These are phyloP conservation scores for Melipona bicolor DNA, from an alignment of 2,888 invertebrate genomes.

Conservation along the genomic window DNA sequence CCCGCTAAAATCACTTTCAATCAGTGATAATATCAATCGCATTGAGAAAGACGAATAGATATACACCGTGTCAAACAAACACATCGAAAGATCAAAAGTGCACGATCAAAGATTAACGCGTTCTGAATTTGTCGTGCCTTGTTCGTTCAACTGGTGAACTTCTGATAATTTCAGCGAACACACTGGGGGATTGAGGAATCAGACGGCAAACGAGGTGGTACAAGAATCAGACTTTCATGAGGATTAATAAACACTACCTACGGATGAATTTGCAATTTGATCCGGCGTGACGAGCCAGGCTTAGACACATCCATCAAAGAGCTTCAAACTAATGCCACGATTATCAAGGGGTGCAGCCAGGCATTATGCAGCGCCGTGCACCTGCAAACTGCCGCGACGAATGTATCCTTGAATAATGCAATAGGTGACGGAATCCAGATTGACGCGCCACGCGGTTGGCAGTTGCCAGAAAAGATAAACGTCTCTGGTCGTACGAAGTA, in stretches of 20 bases:
- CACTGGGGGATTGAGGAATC: background rate
- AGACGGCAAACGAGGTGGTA: background rate
- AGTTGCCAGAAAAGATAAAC: background rate
- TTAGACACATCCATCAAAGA: slow-evolving; percentile 11
- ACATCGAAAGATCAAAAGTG: too few species aligned
- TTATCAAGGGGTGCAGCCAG: slow-evolving; percentile 22
- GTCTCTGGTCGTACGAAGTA: slow-evolving; percentile 30
- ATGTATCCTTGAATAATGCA: slow-evolving; percentile 79
- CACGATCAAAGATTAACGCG: too few species aligned
- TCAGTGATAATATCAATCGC: too few species aligned
- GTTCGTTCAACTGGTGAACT: too few species aligned
- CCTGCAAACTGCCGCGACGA: slow-evolving; percentile 69
- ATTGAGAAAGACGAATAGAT: too few species aligned
- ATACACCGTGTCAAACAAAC: too few species aligned
- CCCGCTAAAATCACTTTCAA: too few species aligned
- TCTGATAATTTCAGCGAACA: too few species aligned
- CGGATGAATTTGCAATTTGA: slow-evolving; percentile 28
- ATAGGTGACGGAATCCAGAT: slow-evolving; percentile 65
- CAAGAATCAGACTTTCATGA: slow-evolving; percentile 65
- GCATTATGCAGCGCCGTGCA: slow-evolving; percentile 44
- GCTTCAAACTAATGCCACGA: slow-evolving; percentile 8
- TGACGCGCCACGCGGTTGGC: slow-evolving; percentile 65
- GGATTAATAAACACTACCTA: slow-evolving; percentile 62
- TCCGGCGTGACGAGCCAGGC: background rate
- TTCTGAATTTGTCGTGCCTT: too few species aligned